Percentiles rank a stretch among this genome's conserved stretches.
Evolutionary conservation across 2,888 invertebrate species (phyloP).

Genomic region (Tenthredo livida): DNA sequence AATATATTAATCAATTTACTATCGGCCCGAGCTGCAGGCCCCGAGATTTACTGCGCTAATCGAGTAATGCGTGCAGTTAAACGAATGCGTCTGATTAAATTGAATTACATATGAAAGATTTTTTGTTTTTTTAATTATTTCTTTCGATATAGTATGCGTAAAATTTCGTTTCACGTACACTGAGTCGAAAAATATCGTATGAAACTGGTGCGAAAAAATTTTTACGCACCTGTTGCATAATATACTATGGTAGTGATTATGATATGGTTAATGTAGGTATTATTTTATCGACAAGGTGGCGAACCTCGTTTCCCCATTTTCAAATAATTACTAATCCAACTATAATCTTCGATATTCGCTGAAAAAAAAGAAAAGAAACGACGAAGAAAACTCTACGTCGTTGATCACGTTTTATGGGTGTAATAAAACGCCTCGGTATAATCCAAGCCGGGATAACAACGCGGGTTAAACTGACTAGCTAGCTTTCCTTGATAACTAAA

Average conservation of each 20-base stretch:
- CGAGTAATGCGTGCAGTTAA: not conserved
- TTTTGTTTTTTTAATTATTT: too few species aligned
- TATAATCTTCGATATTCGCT: not conserved
- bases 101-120: too few species aligned
- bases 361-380: too few species aligned
- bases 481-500: slow-evolving; percentile 7
- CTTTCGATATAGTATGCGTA: too few species aligned
- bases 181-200: too few species aligned
- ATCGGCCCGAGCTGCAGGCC: not conserved
- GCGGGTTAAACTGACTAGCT: slow-evolving; percentile 1
- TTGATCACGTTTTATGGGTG: slow-evolving; percentile 22
- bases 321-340: not conserved
- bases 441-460: not conserved
- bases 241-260: too few species aligned
- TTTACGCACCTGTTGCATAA: too few species aligned
- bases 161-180: too few species aligned
- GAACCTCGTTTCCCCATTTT: not conserved
- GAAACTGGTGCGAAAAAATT: too few species aligned
- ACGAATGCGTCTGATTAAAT: not conserved
- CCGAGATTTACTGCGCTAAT: not conserved
- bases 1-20: slow-evolving; percentile 20
- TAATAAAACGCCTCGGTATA: slow-evolving; percentile 25
- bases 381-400: not conserved
- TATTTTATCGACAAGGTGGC: not conserved
- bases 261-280: too few species aligned